These are phyloP conservation scores for Megaleporinus macrocephalus DNA, from an alignment of 2,113 vertebrate genomes.

Conservation along the genomic window DNA sequence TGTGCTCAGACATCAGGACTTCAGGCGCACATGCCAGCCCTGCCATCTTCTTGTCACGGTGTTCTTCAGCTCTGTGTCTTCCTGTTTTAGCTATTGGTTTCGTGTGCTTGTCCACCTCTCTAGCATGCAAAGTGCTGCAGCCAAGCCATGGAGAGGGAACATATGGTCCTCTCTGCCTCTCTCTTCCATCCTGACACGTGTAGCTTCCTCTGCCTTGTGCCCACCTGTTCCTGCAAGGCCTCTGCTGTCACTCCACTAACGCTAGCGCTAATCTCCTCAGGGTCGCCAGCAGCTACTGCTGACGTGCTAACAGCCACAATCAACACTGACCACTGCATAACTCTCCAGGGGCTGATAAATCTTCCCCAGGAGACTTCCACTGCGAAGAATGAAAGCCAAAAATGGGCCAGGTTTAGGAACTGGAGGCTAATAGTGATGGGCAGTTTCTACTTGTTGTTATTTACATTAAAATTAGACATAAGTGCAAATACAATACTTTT, in stretches of 20 bases:
- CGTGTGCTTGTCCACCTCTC: constrained; percentile 58
- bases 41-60: constrained; percentile 15
- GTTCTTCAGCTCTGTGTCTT: neutral
- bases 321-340: constrained; percentile 17
- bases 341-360: neutral
- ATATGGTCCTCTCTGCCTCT: constrained; percentile 64
- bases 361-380: neutral
- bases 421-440: neutral
- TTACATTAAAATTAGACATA: neutral
- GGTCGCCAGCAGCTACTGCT: constrained; percentile 39
- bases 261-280: constrained; percentile 43
- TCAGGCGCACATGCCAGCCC: constrained; percentile 11
- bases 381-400: neutral
- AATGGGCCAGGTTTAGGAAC: neutral
- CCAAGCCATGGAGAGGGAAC: constrained; percentile 67
- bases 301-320: constrained; percentile 54
- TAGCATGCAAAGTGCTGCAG: constrained; percentile 60
- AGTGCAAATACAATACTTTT: too few relatives aligned
- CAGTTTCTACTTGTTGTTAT: neutral
- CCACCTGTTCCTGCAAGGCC: constrained; percentile 64
- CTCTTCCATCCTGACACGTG: constrained; percentile 62
- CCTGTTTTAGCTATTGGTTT: constrained; percentile 55
- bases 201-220: constrained; percentile 64
- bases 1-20: constrained; percentile 23
- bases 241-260: constrained; percentile 29